phyloP scores from a whole-genome alignment of 2,113 vertebrate genomes.

The Tragelaphus scriptus region DNA sequence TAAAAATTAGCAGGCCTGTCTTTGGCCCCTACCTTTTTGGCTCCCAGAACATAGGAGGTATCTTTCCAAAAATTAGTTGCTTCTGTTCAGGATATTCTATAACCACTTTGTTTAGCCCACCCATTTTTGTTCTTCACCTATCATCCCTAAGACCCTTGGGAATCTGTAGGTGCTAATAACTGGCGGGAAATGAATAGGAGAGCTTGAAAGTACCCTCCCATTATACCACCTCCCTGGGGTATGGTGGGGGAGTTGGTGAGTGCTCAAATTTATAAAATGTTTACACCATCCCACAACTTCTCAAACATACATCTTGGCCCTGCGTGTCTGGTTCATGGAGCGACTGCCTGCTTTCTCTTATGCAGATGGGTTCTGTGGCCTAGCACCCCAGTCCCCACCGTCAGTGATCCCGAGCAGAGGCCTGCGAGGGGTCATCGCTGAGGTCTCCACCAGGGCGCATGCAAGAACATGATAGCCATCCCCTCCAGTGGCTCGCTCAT shows the following conservation, averaged over 20 bases:
- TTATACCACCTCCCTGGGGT: neutral
- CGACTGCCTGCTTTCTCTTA: conserved; percentile 52
- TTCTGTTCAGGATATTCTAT: neutral
- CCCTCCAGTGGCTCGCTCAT: conserved; percentile 93
- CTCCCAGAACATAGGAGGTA: neutral
- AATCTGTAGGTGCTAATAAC: conserved; percentile 69
- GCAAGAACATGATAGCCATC: conserved; percentile 90
- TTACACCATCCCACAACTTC: neutral
- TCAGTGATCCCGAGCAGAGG: conserved; percentile 52
- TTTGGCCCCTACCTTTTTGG: neutral
- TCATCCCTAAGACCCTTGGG: neutral
- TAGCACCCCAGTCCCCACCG: conserved; percentile 76
- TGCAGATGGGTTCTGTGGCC: conserved; percentile 85
- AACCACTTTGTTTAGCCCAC: neutral
- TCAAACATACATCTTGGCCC: neutral
- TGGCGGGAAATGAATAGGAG: conserved; percentile 62
- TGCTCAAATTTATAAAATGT: neutral
- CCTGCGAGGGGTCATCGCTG: conserved; percentile 4
- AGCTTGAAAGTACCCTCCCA: conserved; percentile 71
- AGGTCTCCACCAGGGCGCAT: conserved; percentile 59
- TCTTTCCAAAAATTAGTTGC: neutral
- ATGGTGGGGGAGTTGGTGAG: neutral
- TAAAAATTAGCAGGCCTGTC: neutral
- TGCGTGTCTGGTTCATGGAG: conserved; percentile 38
- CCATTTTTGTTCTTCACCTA: neutral